These are phyloP conservation scores for Hippocampus comes DNA, from an alignment of 2,113 vertebrate genomes.

Conservation along the genomic window DNA sequence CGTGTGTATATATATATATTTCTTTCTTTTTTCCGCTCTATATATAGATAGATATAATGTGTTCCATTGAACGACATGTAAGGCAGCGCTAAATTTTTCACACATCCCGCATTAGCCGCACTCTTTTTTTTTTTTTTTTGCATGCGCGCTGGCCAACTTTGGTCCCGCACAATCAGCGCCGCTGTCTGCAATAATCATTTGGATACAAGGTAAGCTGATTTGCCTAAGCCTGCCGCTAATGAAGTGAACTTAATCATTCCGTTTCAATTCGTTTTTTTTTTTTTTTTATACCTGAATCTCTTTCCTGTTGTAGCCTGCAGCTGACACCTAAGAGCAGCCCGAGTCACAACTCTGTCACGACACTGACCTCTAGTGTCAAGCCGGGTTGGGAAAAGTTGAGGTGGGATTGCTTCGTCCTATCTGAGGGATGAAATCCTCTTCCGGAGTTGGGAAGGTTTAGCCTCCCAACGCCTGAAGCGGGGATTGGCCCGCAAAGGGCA, in stretches of 20 bases:
- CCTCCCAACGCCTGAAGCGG: conserved; percentile 58
- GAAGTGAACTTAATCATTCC: conserved; percentile 71
- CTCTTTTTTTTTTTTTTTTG: conserved; percentile 46
- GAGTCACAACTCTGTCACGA: conserved; percentile 80
- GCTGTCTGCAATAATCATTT: conserved; percentile 51
- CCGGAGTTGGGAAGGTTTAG: conserved; percentile 56
- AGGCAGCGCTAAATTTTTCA: background rate
- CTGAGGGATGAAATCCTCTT: conserved; percentile 67
- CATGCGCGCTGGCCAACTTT: conserved; percentile 61
- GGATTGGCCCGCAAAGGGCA: conserved; percentile 68
- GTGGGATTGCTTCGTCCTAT: conserved; percentile 63
- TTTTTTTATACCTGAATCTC: background rate
- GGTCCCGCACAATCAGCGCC: conserved; percentile 14
- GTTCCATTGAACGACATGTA: too few relatives aligned
- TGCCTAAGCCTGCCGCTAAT: conserved; percentile 67
- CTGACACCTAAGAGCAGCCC: background rate
- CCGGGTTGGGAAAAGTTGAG: conserved; percentile 37
- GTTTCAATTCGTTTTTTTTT: conserved; percentile 67
- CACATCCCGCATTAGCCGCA: conserved; percentile 29
- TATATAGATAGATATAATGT: too few relatives aligned
- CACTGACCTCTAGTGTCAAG: conserved; percentile 92
- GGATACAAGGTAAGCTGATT: conserved; percentile 68
- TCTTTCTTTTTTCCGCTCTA: too few relatives aligned
- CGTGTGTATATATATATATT: too few relatives aligned
- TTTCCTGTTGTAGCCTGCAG: conserved; percentile 20